Evolutionary conservation across 2,113 vertebrate genomes (phyloP), one percentile per base, ranked within the genome.

Genomic region (Donacobius atricapilla): DNA sequence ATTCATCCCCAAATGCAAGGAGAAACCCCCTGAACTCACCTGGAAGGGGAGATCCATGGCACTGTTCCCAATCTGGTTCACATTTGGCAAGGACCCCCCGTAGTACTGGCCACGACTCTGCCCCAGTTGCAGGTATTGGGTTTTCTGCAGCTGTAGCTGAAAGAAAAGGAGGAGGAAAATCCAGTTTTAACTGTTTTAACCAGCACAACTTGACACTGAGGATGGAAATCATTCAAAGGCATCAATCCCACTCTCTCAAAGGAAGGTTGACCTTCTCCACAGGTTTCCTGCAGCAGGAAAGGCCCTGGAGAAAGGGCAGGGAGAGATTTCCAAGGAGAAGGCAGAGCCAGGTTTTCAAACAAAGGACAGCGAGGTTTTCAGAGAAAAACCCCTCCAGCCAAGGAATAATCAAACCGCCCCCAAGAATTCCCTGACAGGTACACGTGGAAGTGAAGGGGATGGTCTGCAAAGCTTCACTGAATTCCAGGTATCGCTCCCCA

Each of bases 141-240:
- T 99, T 98, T 99, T 99, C 98, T 99, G 99, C 97, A 99, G 99
- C 98, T 99, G 99, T 97, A 99, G 98, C 99, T 99, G 97, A 91
- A 98, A 98, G 98, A 91, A 76, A 95, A 64, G 64, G 3, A 66
- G 31, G 8, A 18, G 22, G 40, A 78, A 57, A 53, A 48, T 2
- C 4, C 31, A 37, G 90, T 75, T 71, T 44, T 19, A 57, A 2
- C 12, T 35, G 33, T 33, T 85, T n/a, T 2, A 76, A 76, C 33
- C 25, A 28, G 53, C 65, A 81, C 42, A 45, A 17, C 10, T 33
- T 2, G 2, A 77, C 33, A 22, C 15, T 1, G 2, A 44, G 83
- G 21, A n/a, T 1, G 17, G 71, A 57, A 19, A 50, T 11, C 60
- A 6, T 5, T 5, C 20, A 78, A 35, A 37, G 51, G 50, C 44